phyloP scores from a whole-genome alignment of 92 coral and sea anemone genomes.

The Meandrina meandrites region DNA sequence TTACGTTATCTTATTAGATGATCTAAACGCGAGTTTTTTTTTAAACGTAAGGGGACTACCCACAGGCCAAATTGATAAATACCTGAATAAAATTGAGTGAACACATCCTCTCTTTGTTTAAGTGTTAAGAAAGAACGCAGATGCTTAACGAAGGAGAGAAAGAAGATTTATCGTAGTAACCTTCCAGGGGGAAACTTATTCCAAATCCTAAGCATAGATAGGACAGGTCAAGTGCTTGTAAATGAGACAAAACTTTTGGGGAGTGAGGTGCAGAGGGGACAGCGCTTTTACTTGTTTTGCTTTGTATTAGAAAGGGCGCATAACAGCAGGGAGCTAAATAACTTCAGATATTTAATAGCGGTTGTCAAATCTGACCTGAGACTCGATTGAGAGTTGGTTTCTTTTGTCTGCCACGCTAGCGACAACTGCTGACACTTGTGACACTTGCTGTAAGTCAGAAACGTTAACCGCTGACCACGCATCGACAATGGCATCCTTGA shows the following conservation, averaged over 20 bases:
- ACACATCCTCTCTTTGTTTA: background rate
- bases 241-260: too few relatives aligned
- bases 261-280: too few relatives aligned
- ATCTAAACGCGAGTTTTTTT: background rate
- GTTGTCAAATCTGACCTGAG: constrained; percentile 56
- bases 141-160: too few relatives aligned
- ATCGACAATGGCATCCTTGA: constrained; percentile 70
- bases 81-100: background rate
- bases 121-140: too few relatives aligned
- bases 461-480: constrained; percentile 71
- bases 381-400: constrained; percentile 67
- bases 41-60: too few relatives aligned
- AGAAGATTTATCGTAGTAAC: too few relatives aligned
- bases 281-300: too few relatives aligned
- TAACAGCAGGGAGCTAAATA: background rate
- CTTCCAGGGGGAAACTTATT: too few relatives aligned
- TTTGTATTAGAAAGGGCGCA: background rate
- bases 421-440: constrained; percentile 84
- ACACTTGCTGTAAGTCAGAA: constrained; percentile 65
- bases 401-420: constrained; percentile 76
- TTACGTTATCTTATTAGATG: background rate
- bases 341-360: background rate
- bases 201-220: too few relatives aligned
- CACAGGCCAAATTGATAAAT: too few relatives aligned
- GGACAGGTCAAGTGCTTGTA: too few relatives aligned